Conservation (phyloP, 2,113 vertebrate genomes). For the Passer montanus region DNA sequence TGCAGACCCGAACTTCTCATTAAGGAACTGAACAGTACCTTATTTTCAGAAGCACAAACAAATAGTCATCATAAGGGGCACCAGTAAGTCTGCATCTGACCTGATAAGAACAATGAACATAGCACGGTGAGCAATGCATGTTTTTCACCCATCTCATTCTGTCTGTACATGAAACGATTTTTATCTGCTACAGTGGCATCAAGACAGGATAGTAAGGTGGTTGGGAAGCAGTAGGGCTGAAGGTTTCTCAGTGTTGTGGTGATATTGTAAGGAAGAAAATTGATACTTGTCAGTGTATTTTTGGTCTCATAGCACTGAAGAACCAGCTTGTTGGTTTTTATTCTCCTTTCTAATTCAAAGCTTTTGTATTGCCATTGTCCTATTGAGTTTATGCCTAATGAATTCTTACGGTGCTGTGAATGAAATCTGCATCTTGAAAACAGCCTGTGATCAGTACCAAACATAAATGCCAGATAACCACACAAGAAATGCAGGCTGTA, state of each 20-base stretch:
- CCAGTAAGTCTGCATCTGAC: conserved; percentile 44
- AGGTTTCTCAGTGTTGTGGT: not conserved
- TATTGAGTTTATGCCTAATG: not conserved
- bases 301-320: not conserved
- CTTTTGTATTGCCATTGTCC: not conserved
- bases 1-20: not conserved
- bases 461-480: not conserved
- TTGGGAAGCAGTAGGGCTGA: not conserved
- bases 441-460: not conserved
- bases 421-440: not conserved
- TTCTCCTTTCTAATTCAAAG: not conserved
- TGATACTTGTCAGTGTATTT: not conserved
- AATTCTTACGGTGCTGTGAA: not conserved
- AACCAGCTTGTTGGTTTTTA: not conserved
- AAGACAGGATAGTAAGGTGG: not conserved
- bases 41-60: not conserved
- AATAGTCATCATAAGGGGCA: conserved; percentile 16
- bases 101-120: conserved; percentile 47
- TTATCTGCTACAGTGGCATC: not conserved
- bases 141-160: conserved; percentile 28
- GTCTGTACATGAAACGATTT: not conserved
- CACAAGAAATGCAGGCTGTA: not conserved
- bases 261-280: not conserved
- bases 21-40: not conserved
- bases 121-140: conserved; percentile 45